Percentiles rank a stretch among this genome's conserved stretches.
These are phyloP conservation scores for Edolisoma coerulescens DNA, from an alignment of 2,113 vertebrate genomes.

Conservation along the genomic window DNA sequence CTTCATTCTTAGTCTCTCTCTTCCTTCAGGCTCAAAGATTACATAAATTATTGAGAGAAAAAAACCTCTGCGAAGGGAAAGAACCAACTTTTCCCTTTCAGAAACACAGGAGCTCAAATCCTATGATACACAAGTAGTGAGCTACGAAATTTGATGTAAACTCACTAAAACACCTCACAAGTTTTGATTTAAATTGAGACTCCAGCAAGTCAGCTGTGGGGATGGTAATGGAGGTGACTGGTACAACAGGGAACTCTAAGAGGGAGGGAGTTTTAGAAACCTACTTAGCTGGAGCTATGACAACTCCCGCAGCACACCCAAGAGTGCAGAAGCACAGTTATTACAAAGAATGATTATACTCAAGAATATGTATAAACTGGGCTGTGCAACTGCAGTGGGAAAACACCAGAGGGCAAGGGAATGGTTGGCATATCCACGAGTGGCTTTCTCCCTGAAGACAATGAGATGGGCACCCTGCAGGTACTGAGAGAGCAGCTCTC, in stretches of 20 bases:
- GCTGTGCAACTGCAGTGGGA: background rate
- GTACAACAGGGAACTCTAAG: background rate
- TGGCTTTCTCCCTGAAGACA: background rate
- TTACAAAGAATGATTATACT: background rate
- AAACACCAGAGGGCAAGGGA: background rate
- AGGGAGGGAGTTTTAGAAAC: background rate
- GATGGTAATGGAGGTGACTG: background rate
- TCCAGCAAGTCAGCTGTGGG: background rate
- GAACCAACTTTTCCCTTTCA: background rate
- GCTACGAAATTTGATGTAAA: background rate
- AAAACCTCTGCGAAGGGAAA: background rate
- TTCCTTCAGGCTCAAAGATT: background rate
- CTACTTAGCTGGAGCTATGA: background rate
- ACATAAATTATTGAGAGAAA: background rate
- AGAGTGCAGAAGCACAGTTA: background rate
- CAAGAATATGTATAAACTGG: background rate
- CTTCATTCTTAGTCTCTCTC: background rate
- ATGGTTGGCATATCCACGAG: accelerated
- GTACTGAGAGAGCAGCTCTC: background rate
- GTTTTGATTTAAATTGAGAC: background rate
- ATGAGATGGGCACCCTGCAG: background rate
- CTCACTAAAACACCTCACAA: background rate
- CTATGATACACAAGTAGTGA: background rate
- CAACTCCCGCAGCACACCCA: background rate
- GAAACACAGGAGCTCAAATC: background rate